Evolutionary conservation across 1,140 invertebrate genomes (phyloP).

Genomic region (Bombus sibiricus): DNA sequence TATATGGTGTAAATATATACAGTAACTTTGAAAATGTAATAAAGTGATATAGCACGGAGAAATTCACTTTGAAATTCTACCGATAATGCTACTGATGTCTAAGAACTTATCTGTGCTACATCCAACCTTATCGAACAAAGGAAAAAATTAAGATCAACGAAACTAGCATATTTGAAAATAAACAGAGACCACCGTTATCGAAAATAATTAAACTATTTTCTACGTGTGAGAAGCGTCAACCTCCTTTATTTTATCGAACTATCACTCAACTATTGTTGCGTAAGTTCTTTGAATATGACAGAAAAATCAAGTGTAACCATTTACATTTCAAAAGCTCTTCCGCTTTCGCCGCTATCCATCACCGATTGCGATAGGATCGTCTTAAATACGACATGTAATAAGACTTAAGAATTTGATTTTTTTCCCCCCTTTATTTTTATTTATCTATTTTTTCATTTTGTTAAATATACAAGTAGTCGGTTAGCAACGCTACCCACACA

Average conservation of each 20-base stretch:
- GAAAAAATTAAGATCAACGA: not conserved
- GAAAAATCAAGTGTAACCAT: not conserved
- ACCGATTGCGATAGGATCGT: not conserved
- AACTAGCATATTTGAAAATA: not conserved
- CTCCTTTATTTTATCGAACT: not conserved
- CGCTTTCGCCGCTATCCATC: not conserved
- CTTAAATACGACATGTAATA: not conserved
- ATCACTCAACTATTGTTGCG: not conserved
- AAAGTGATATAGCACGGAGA: no score
- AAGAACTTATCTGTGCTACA: not conserved
- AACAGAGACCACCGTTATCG: not conserved
- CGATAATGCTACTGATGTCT: not conserved
- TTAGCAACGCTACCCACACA: conserved; percentile 37
- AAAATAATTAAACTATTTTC: not conserved
- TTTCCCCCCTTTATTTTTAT: not conserved
- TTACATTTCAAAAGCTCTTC: not conserved
- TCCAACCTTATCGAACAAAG: not conserved
- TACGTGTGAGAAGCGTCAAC: not conserved
- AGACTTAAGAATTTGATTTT: not conserved
- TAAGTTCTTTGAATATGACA: not conserved
- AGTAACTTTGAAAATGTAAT: no score
- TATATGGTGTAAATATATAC: not conserved
- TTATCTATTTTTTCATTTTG: not conserved
- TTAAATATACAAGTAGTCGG: not conserved
- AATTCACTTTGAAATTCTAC: not conserved